Conservation (phyloP, 2,797 vertebrate species). For the Eulemur rubriventer region DNA sequence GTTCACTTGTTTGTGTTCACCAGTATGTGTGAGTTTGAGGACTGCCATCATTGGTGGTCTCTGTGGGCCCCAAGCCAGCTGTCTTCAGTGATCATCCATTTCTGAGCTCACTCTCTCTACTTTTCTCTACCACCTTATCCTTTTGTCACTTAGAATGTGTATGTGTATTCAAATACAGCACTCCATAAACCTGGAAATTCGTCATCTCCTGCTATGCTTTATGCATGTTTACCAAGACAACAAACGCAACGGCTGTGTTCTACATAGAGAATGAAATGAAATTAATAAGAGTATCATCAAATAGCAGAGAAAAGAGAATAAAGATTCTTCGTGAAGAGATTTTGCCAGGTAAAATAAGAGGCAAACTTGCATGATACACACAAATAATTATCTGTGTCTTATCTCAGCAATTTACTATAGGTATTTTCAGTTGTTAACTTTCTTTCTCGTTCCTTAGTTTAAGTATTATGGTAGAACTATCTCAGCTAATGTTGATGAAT, state of each 20-base stretch:
- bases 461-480: neutral
- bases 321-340: neutral
- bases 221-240: neutral
- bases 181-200: neutral
- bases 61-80: too few species aligned
- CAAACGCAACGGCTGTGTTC: neutral
- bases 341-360: neutral
- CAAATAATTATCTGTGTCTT: neutral
- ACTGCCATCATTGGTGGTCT: neutral
- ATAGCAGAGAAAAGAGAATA: neutral
- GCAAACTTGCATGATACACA: neutral
- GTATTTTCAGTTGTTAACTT: neutral
- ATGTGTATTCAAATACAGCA: neutral
- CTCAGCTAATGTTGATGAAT: neutral
- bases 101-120: neutral
- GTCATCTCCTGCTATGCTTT: neutral
- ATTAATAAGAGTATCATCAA: neutral
- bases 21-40: rapidly evolving
- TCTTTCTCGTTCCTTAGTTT: neutral
- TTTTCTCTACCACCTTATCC: too few species aligned
- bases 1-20: neutral
- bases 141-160: neutral
- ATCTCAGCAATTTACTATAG: neutral
- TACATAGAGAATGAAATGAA: neutral
- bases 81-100: neutral